Conservation (phyloP, 2,797 vertebrate genomes). For the Pipistrellus kuhlii region DNA sequence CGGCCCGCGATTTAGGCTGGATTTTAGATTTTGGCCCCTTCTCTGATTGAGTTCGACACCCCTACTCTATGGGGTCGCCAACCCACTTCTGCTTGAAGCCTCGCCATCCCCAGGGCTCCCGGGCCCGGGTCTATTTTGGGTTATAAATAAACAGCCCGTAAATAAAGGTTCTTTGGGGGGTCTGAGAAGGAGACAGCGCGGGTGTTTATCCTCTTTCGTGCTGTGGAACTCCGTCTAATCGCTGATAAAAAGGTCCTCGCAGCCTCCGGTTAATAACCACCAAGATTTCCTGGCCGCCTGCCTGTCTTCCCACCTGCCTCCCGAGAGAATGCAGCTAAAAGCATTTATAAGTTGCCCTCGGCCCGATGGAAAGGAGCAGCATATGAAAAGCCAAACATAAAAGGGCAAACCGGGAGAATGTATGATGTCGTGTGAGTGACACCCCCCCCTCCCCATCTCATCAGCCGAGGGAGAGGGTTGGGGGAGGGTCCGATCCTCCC, state of each 20-base stretch:
- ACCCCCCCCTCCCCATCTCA: not conserved
- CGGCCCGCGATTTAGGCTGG: too few species aligned
- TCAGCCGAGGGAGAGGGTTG: not conserved
- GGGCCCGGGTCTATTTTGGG: not conserved
- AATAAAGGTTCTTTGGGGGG: slow-evolving; percentile 48
- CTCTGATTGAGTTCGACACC: too few species aligned
- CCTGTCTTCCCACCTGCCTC: slow-evolving; percentile 77
- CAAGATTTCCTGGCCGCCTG: slow-evolving; percentile 67
- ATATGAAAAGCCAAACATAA: not conserved
- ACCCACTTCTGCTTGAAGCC: not conserved
- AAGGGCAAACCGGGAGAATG: not conserved
- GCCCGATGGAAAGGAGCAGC: not conserved
- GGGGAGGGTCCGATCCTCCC: not conserved
- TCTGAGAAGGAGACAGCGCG: not conserved
- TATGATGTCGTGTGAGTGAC: not conserved
- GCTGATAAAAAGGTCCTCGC: slow-evolving; percentile 75
- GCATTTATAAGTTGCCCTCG: slow-evolving; percentile 30
- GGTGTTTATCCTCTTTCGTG: slow-evolving; percentile 22
- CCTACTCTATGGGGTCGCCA: not conserved
- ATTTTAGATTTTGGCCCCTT: too few species aligned
- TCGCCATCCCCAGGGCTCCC: not conserved
- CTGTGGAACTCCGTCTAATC: slow-evolving; percentile 52
- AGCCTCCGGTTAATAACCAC: slow-evolving; percentile 72
- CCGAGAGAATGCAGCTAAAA: slow-evolving; percentile 61
- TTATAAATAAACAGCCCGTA: slow-evolving; percentile 67